A percentile compares a stretch with the other conserved stretches of the same genome.
phyloP scores from a whole-genome alignment of 2,113 vertebrate species.

The Atlantisia rogersi region DNA sequence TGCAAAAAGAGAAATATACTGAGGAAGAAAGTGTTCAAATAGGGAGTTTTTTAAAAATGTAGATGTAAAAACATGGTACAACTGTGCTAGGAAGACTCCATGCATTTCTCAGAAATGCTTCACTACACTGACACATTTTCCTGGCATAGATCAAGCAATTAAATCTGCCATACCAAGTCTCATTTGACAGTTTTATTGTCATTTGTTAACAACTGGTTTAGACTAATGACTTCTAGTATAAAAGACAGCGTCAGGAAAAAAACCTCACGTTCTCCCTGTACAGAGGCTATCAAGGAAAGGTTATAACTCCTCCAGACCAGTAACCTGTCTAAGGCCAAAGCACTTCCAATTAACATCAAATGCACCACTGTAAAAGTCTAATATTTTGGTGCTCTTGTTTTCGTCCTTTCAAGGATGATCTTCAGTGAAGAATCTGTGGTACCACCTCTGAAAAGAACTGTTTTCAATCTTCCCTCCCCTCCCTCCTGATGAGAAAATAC shows the following conservation, averaged over 20 bases:
- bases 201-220: not conserved
- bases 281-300: not conserved
- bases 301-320: not conserved
- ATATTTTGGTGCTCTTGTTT: not conserved
- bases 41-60: not conserved
- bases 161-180: not conserved
- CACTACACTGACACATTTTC: not conserved
- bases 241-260: not conserved
- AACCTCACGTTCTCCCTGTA: not conserved
- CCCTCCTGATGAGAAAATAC: not conserved
- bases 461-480: not conserved
- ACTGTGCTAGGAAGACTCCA: not conserved
- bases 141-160: not conserved
- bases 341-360: not conserved
- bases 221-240: not conserved
- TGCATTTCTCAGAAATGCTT: not conserved
- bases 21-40: not conserved
- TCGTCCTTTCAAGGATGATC: not conserved
- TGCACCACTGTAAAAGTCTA: not conserved
- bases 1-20: conserved; percentile 64
- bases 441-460: not conserved
- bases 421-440: not conserved
- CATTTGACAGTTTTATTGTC: not conserved
- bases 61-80: not conserved
- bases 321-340: not conserved